Evolutionary conservation across 2,113 vertebrate genomes (phyloP).

Genomic region (Syrrhaptes paradoxus): DNA sequence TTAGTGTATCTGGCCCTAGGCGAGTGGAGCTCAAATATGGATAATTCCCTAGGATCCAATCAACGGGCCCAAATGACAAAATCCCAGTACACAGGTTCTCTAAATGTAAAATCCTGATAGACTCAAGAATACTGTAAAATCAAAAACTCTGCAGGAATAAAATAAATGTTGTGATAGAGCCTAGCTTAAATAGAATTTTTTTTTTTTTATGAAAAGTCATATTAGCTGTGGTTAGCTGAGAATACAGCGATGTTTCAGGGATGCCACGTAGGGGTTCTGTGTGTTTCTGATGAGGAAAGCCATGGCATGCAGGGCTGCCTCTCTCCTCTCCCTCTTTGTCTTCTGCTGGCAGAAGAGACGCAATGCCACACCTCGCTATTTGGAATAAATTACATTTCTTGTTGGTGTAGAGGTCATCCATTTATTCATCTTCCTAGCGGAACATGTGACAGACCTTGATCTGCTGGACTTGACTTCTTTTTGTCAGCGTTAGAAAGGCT

Average conservation of each 20-base stretch:
- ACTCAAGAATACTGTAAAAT: slow-evolving; percentile 11
- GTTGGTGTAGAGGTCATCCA: neutral
- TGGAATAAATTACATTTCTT: neutral
- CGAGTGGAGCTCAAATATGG: neutral
- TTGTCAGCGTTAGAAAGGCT: neutral
- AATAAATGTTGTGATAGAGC: neutral
- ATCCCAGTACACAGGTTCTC: neutral
- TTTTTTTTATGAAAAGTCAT: neutral
- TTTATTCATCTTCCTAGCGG: neutral
- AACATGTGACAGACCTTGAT: neutral
- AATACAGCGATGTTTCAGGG: neutral
- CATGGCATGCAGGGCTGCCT: neutral
- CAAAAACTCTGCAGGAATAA: neutral
- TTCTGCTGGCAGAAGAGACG: neutral
- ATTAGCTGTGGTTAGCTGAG: neutral
- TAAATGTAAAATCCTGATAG: slow-evolving; percentile 3
- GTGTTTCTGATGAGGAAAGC: neutral
- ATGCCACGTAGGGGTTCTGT: neutral
- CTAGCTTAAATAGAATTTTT: neutral
- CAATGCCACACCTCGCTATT: rapidly evolving
- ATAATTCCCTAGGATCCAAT: slow-evolving; percentile 49
- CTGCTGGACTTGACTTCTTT: neutral
- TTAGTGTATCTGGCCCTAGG: slow-evolving; percentile 46
- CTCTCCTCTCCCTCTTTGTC: neutral
- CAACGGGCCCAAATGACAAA: slow-evolving; percentile 34